These are phyloP conservation scores for Dendrocopos noguchii DNA, from an alignment of 2,113 vertebrate species.

Conservation along the genomic window DNA sequence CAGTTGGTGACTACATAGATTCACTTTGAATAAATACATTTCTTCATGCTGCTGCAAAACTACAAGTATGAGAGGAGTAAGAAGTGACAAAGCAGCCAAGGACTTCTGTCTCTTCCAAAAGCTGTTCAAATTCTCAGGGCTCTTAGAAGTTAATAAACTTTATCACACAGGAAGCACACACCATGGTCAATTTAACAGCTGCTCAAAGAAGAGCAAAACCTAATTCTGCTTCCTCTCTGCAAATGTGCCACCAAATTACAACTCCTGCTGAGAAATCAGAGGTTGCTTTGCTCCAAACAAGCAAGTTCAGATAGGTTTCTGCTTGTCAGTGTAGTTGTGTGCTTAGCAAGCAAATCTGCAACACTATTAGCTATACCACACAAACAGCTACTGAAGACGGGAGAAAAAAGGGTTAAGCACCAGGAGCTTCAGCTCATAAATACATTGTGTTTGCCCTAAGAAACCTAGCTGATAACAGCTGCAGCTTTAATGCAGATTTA, in stretches of 20 bases:
- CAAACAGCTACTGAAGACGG: background rate
- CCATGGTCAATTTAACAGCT: background rate
- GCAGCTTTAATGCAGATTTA: constrained; percentile 14
- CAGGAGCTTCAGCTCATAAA: constrained; percentile 33
- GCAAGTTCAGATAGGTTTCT: constrained; percentile 3
- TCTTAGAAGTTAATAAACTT: background rate
- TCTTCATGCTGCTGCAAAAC: background rate
- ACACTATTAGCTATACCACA: background rate
- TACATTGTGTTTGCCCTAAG: background rate
- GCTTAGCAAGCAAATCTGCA: background rate
- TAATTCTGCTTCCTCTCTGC: background rate
- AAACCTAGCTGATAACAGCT: constrained; percentile 8
- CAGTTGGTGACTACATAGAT: background rate
- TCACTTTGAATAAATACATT: background rate
- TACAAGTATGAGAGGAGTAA: background rate
- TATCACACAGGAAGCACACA: background rate
- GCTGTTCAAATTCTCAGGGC: background rate
- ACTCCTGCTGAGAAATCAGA: background rate
- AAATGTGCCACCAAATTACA: background rate
- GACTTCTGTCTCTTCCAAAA: background rate
- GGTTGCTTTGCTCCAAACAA: background rate
- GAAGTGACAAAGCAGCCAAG: background rate
- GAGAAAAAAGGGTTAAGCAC: constrained; percentile 29
- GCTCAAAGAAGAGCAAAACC: background rate
- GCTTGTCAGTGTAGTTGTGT: constrained; percentile 4